Evolutionary conservation across 2,113 vertebrate species (phyloP).

Genomic region (Zapus hudsonius): DNA sequence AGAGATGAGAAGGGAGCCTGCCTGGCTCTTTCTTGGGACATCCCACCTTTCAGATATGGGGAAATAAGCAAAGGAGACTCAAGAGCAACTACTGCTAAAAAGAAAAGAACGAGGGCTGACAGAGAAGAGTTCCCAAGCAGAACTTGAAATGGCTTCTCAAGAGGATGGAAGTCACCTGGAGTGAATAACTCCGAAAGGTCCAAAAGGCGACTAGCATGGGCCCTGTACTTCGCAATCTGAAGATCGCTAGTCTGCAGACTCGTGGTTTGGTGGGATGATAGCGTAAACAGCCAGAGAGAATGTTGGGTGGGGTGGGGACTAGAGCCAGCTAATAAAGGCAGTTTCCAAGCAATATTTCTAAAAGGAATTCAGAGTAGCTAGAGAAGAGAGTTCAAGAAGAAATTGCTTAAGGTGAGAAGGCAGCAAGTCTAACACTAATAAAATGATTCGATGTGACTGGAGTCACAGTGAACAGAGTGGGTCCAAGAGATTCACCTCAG

Average conservation of each 20-base stretch:
- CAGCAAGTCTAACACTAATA: background rate
- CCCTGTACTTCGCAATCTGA: background rate
- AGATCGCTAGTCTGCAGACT: background rate
- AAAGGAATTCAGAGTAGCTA: background rate
- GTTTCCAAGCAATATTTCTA: slow-evolving; percentile 27
- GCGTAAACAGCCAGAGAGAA: background rate
- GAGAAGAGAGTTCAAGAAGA: background rate
- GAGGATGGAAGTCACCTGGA: background rate
- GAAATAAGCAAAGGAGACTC: background rate
- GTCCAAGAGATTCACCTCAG: background rate
- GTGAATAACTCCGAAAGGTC: background rate
- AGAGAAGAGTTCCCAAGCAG: background rate
- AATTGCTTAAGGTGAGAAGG: background rate
- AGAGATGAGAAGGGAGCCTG: background rate
- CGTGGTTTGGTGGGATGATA: background rate
- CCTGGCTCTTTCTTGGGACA: background rate
- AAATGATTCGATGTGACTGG: background rate
- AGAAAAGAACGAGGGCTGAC: background rate
- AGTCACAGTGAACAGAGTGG: background rate
- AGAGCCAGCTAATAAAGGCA: background rate
- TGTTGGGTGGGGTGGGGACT: background rate
- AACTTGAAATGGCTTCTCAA: background rate
- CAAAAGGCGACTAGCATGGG: background rate
- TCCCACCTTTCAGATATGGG: background rate
- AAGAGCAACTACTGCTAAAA: background rate